Conservation (phyloP, 2,797 vertebrate species). For the Notamacropus eugenii region DNA sequence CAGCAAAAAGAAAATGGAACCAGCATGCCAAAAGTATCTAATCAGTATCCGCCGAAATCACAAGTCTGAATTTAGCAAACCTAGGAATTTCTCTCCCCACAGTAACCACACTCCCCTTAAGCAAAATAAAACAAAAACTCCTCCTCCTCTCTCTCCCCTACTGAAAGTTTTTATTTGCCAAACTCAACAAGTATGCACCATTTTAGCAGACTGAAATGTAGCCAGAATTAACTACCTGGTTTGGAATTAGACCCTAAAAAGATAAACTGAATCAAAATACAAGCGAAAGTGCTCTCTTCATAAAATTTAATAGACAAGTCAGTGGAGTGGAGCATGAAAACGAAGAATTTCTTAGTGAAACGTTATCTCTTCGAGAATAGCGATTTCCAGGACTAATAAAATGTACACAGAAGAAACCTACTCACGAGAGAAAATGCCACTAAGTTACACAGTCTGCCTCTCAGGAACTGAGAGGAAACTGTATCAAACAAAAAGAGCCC, state of each 20-base stretch:
- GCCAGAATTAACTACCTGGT: neutral
- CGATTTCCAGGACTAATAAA: neutral
- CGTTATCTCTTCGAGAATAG: neutral
- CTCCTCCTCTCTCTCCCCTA: slow-evolving; percentile 28
- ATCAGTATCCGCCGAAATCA: slow-evolving; percentile 71
- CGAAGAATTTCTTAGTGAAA: slow-evolving; percentile 59
- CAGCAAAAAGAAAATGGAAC: slow-evolving; percentile 45
- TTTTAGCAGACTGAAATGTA: neutral
- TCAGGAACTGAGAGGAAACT: neutral
- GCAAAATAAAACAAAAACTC: slow-evolving; percentile 55
- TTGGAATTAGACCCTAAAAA: neutral
- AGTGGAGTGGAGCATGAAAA: neutral
- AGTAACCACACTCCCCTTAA: slow-evolving; percentile 61
- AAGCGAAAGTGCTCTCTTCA: neutral
- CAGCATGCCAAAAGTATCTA: slow-evolving; percentile 55
- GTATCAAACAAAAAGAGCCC: neutral
- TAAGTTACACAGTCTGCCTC: neutral
- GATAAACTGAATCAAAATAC: neutral
- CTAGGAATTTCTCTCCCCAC: slow-evolving; percentile 68
- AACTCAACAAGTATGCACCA: slow-evolving; percentile 9
- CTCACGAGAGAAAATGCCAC: neutral
- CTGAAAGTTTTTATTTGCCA: slow-evolving; percentile 37
- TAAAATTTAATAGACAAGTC: neutral
- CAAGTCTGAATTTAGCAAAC: slow-evolving; percentile 76
- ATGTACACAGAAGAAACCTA: neutral